A percentile compares a stretch with the other conserved stretches of the same genome.
These are phyloP conservation scores for Colaptes auratus DNA, from an alignment of 2,113 vertebrate species.

Conservation along the genomic window DNA sequence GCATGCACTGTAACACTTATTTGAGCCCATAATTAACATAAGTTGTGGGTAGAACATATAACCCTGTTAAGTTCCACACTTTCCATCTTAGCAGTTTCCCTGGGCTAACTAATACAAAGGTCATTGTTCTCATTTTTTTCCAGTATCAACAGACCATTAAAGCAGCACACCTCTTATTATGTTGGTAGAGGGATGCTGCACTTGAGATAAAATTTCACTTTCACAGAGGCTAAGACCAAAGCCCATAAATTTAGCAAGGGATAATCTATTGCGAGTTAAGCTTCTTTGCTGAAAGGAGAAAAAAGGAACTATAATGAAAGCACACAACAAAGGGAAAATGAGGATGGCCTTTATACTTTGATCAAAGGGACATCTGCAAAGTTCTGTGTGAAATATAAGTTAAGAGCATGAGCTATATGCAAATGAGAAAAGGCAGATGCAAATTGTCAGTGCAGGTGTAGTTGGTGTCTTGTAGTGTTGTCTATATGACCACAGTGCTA, in stretches of 20 bases:
- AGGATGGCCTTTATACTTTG: not conserved
- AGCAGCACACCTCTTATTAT: slow-evolving; percentile 43
- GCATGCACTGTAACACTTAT: not conserved
- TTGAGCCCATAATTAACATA: slow-evolving; percentile 45
- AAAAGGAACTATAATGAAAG: not conserved
- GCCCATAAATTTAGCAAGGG: slow-evolving; percentile 1
- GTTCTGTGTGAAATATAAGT: not conserved
- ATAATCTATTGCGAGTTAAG: not conserved
- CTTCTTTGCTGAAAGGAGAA: not conserved
- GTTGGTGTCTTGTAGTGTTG: not conserved
- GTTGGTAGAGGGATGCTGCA: slow-evolving; percentile 13
- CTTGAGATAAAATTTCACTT: slow-evolving; percentile 33
- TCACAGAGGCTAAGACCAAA: not conserved
- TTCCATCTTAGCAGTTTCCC: slow-evolving; percentile 46
- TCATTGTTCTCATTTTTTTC: slow-evolving; percentile 70
- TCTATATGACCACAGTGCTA: not conserved
- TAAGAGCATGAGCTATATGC: not conserved
- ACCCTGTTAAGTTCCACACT: slow-evolving; percentile 40
- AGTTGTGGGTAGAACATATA: slow-evolving; percentile 27
- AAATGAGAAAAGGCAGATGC: not conserved
- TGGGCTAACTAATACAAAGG: slow-evolving; percentile 62
- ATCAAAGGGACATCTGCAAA: not conserved
- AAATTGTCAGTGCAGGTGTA: not conserved
- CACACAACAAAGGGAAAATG: not conserved
- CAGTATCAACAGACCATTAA: slow-evolving; percentile 69